Base-by-base conservation (phyloP, 2,113 vertebrate species). In the Herpetotheres cachinnans region DNA sequence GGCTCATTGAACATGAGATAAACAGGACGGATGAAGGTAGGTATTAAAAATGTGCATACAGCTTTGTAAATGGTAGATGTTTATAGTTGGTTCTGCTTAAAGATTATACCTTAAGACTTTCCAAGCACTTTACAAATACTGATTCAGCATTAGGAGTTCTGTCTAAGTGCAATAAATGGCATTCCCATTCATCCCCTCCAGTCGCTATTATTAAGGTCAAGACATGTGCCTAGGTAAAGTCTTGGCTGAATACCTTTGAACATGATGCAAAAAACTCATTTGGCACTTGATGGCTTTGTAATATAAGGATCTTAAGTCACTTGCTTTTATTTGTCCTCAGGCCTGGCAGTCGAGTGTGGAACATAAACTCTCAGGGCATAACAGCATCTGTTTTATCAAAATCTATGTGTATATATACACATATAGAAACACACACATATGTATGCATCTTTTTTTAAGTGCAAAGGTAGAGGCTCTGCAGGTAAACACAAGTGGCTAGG, bases 11-110 rank as follows among this genome's bases (percentile, higher is more conserved):
- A 80, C 99, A 99, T 1, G 99, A 99, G 34, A 98, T 98, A 86
- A 99, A 98, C 97, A 98, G 99, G 80, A 98, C 99, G 3, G 99
- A 99, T 89, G 99, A 99, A 99, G 99, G 99, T 98, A 96, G 91
- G 90, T 94, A 73, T 66, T 93, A 85, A 76, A 92, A 74, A 55
- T 34, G 11, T 44, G 9, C 55, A 10, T 83, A 16, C 13, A 16
- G 5, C 26, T 42, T 74, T 13, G 3, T 63, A 91, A 86, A 94
- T n/a, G 30, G 25, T 84, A 49, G 16, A 27, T 80, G 26, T 74
- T 89, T 71, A 13, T 61, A 59, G 69, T 67, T 72, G 27, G 16
- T 81, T 82, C 10, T 42, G 27, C 54, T 72, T 71, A 44, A 73
- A 56, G n/a, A 11, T 71, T 83, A 49, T 74, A 9, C 36, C 83